Evolutionary conservation across 1,140 invertebrate genomes (phyloP).

Genomic region (Achroia grisella): DNA sequence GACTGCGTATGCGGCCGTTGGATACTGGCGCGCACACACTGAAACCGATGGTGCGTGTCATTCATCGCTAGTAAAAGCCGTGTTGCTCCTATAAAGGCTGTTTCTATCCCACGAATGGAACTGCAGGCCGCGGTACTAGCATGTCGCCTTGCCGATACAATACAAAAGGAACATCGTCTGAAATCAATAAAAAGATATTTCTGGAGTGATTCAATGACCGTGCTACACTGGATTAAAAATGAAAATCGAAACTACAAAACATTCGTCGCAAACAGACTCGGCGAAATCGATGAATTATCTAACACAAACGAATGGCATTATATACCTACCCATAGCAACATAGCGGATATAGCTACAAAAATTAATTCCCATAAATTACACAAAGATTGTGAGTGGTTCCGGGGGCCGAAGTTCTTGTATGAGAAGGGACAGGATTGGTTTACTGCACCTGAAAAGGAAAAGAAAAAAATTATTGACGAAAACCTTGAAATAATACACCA

Average conservation of each 20-base stretch:
- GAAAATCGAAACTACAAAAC: slow-evolving; percentile 27
- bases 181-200: slow-evolving; percentile 10
- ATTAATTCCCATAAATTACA: slow-evolving; percentile 3
- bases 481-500: no score
- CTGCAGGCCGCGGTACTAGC: slow-evolving; percentile 42
- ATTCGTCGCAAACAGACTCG: slow-evolving; percentile 43
- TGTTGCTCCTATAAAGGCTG: slow-evolving; percentile 31
- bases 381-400: slow-evolving; percentile 21
- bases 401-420: slow-evolving; percentile 13
- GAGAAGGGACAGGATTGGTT: no score
- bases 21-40: slow-evolving; percentile 20
- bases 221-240: slow-evolving; percentile 21
- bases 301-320: slow-evolving; percentile 29
- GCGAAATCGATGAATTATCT: slow-evolving; percentile 35
- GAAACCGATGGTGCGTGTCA: slow-evolving; percentile 4
- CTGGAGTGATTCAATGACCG: slow-evolving; percentile 20
- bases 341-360: slow-evolving; percentile 23
- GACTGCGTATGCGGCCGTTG: slow-evolving; percentile 14
- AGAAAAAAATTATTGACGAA: no score
- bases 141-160: slow-evolving; percentile 18
- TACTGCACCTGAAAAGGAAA: no score
- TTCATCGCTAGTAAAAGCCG: slow-evolving; percentile 22
- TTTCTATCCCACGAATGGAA: slow-evolving; percentile 43
- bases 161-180: slow-evolving; percentile 20
- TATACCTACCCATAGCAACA: slow-evolving; percentile 28